phyloP scores from a whole-genome alignment of 2,888 invertebrate genomes.

The Drosophila pseudotalamancana region DNA sequence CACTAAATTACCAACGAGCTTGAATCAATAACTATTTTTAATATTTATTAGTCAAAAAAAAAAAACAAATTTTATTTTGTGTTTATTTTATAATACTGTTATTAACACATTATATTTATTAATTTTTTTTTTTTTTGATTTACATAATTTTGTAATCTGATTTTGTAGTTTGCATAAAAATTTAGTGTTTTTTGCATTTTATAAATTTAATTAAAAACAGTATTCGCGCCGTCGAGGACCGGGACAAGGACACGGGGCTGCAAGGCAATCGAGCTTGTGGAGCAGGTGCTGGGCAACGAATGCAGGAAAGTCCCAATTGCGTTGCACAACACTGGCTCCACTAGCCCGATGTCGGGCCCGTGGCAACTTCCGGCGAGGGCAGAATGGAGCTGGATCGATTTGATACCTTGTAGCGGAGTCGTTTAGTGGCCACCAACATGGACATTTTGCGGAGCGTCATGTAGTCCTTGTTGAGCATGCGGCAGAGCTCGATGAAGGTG shows the following conservation, averaged over 20 bases:
- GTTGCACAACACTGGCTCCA: constrained; percentile 3
- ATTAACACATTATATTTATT: background rate
- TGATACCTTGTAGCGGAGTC: constrained; percentile 26
- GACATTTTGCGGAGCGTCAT: constrained; percentile 70
- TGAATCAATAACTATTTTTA: too few species aligned
- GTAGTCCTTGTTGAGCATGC: constrained; percentile 72
- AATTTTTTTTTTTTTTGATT: constrained; percentile 8
- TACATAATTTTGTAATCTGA: background rate
- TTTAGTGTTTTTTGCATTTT: constrained; percentile 11
- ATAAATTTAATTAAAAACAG: constrained; percentile 6
- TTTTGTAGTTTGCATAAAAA: constrained; percentile 10
- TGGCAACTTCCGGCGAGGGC: background rate
- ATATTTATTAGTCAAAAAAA: too few species aligned
- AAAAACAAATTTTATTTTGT: background rate
- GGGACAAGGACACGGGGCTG: too few species aligned
- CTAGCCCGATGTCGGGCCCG: background rate
- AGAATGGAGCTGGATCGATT: constrained; percentile 28
- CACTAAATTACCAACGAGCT: too few species aligned
- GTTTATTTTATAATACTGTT: background rate
- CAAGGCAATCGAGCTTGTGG: background rate
- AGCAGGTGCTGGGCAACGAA: background rate
- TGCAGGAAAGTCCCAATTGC: constrained; percentile 3
- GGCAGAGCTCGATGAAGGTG: constrained; percentile 73
- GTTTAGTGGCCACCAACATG: constrained; percentile 43
- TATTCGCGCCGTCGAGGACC: background rate